phyloP scores from a whole-genome alignment of 35 echinoderm and acorn worm genomes.

The Eucidaris tribuloides region DNA sequence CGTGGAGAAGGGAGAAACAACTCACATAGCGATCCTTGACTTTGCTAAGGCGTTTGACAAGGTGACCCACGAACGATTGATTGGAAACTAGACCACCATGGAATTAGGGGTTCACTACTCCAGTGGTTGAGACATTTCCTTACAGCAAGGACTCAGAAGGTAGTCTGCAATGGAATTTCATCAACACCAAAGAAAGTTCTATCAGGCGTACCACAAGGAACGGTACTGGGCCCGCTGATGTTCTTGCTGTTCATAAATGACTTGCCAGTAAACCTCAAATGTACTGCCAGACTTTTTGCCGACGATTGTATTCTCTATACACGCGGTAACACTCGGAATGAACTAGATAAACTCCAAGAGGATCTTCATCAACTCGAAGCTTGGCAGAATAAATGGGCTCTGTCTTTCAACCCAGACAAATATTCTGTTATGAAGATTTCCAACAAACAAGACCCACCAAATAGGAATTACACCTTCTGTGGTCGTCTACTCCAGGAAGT shows the following conservation, averaged over 20 bases:
- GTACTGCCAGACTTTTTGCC: not conserved
- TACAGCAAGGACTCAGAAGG: not conserved
- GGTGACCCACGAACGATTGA: not conserved
- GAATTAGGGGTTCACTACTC: not conserved
- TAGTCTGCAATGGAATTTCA: not conserved
- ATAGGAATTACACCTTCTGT: too few relatives aligned
- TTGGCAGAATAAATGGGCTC: too few relatives aligned
- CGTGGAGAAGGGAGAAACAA: not conserved
- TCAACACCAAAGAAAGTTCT: not conserved
- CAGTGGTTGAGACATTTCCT: slow-evolving; percentile 7
- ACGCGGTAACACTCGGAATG: too few relatives aligned
- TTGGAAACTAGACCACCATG: not conserved
- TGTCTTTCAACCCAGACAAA: too few relatives aligned
- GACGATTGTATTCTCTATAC: too few relatives aligned
- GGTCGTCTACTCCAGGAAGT: too few relatives aligned
- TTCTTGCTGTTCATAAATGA: not conserved
- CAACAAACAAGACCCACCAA: too few relatives aligned
- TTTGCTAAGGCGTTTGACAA: slow-evolving; percentile 38
- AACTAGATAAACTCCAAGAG: too few relatives aligned
- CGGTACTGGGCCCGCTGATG: not conserved
- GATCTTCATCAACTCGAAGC: too few relatives aligned
- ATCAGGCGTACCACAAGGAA: not conserved
- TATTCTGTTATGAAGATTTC: too few relatives aligned
- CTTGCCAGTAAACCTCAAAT: not conserved
- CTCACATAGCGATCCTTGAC: not conserved